These are phyloP conservation scores for Carlito syrichta DNA, from an alignment of 2,113 vertebrate species.

Conservation along the genomic window DNA sequence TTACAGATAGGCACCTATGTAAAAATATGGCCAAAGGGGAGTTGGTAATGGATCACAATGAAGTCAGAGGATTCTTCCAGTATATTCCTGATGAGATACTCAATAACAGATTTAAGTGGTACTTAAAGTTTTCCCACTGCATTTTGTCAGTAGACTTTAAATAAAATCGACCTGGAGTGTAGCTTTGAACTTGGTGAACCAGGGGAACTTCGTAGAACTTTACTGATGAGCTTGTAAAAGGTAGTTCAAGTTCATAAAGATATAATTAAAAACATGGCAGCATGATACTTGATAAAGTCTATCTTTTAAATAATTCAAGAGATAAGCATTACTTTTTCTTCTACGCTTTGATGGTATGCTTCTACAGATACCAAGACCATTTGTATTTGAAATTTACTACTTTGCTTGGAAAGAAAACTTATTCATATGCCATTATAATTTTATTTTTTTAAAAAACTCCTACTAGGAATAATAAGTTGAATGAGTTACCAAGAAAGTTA, in stretches of 20 bases:
- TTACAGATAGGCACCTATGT: conserved; percentile 18
- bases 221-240: conserved; percentile 71
- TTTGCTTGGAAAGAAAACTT: conserved; percentile 54
- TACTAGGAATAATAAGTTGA: not conserved
- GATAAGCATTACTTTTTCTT: conserved; percentile 57
- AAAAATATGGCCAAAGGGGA: conserved; percentile 70
- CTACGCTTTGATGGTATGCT: not conserved
- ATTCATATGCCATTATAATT: not conserved
- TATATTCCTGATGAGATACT: conserved; percentile 75
- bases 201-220: conserved; percentile 66
- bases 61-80: conserved; percentile 70
- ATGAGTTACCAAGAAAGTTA: not conserved
- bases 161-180: conserved; percentile 79
- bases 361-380: not conserved
- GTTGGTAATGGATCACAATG: conserved; percentile 70
- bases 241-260: conserved; percentile 67
- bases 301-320: conserved; percentile 78
- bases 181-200: conserved; percentile 77
- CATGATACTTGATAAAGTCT: conserved; percentile 61
- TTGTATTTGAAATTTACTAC: conserved; percentile 67
- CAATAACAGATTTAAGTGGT: conserved; percentile 81
- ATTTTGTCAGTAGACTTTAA: conserved; percentile 78
- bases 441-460: not conserved
- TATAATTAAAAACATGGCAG: conserved; percentile 75
- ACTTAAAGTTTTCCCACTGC: conserved; percentile 77